A percentile compares a stretch with the other conserved stretches of the same genome.
These are phyloP conservation scores for Apodemus sylvaticus DNA, from an alignment of 2,113 vertebrate genomes.

Conservation along the genomic window DNA sequence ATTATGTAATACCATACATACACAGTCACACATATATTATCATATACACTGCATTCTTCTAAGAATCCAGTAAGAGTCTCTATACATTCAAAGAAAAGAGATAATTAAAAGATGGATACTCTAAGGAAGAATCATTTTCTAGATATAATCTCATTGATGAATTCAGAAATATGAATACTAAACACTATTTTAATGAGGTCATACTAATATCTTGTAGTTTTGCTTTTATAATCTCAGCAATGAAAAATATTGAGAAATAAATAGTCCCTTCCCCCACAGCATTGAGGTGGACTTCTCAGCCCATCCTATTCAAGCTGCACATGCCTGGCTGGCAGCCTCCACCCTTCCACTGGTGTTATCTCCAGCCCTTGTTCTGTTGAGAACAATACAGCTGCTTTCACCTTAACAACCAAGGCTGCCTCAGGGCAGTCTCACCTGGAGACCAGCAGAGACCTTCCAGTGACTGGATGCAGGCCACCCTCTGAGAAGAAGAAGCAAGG, in stretches of 20 bases:
- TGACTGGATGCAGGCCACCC: too few species aligned
- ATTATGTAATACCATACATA: not conserved
- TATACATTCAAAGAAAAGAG: not conserved
- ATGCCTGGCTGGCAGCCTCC: too few species aligned
- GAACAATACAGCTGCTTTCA: too few species aligned
- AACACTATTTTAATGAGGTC: not conserved
- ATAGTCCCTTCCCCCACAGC: too few species aligned
- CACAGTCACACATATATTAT: not conserved
- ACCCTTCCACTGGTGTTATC: too few species aligned
- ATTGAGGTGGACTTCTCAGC: too few species aligned
- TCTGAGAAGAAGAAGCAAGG: too few species aligned
- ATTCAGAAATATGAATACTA: not conserved
- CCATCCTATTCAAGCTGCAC: too few species aligned
- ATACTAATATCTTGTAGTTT: not conserved
- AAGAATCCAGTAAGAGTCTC: not conserved
- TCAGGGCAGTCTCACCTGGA: too few species aligned
- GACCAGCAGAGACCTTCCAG: too few species aligned
- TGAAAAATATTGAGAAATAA: not conserved
- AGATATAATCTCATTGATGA: not conserved
- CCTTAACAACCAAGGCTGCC: too few species aligned
- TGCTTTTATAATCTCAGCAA: not conserved
- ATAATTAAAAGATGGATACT: not conserved
- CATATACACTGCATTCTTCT: not conserved
- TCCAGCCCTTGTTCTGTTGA: too few species aligned
- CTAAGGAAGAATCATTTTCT: fast-evolving